Evolutionary conservation across 2,113 vertebrate genomes (phyloP).

Genomic region (Taurulus bubalis): DNA sequence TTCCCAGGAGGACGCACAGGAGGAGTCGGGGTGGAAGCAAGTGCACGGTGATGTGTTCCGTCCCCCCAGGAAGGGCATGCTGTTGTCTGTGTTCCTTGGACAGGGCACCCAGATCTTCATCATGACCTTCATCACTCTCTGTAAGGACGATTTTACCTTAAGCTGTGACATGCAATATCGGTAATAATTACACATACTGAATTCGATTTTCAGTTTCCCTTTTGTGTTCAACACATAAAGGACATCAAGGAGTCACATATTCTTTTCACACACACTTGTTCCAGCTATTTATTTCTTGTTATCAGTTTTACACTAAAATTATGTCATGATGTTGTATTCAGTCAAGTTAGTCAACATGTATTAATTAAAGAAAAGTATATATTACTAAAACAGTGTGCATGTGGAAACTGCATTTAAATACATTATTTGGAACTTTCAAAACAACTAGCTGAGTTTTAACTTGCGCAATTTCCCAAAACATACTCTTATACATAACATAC

Average conservation of each 20-base stretch:
- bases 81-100: slow-evolving; percentile 96
- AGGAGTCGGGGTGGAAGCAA: slow-evolving; percentile 99
- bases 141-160: slow-evolving; percentile 84
- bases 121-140: slow-evolving; percentile 99
- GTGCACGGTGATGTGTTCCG: slow-evolving; percentile 99
- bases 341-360: not conserved
- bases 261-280: not conserved
- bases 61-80: slow-evolving; percentile 95
- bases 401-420: not conserved
- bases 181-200: not conserved
- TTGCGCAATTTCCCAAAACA: not conserved
- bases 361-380: not conserved
- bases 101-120: slow-evolving; percentile 98
- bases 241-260: not conserved
- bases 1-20: slow-evolving; percentile 95
- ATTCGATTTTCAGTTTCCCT: not conserved
- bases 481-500: not conserved
- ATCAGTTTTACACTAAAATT: not conserved
- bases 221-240: not conserved
- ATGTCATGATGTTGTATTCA: not conserved
- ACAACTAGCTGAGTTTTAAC: not conserved
- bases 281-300: not conserved
- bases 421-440: not conserved
- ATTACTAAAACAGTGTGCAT: not conserved
- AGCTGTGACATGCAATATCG: not conserved